Percentiles rank a stretch among this genome's conserved stretches.
These are phyloP conservation scores for Cybosia mesomella DNA, from an alignment of 2,888 invertebrate species.

Conservation along the genomic window DNA sequence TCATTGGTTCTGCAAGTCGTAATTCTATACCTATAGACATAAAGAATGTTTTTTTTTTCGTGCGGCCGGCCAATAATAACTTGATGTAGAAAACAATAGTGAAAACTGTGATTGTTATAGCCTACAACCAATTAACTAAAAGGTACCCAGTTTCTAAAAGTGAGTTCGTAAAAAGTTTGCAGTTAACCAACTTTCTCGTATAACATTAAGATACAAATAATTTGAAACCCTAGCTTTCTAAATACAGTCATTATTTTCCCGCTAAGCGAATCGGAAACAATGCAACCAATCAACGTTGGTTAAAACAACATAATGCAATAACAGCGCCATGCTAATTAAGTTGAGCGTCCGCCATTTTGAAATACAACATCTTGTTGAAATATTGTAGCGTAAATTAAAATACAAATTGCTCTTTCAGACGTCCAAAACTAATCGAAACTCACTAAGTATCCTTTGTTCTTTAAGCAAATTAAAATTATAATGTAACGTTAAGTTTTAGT, in stretches of 20 bases:
- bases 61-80: too few species aligned
- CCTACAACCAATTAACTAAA: too few species aligned
- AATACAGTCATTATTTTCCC: conserved; percentile 39
- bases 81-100: too few species aligned
- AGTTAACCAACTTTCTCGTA: background rate
- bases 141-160: background rate
- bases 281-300: conserved; percentile 48
- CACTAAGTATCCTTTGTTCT: conserved; percentile 62
- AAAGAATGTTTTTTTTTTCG: too few species aligned
- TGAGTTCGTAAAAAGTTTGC: background rate
- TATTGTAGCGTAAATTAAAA: conserved; percentile 76
- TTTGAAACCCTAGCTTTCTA: conserved; percentile 38
- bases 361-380: conserved; percentile 70
- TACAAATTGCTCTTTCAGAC: conserved; percentile 79
- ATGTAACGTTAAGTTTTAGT: conserved; percentile 43
- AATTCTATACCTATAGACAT: too few species aligned
- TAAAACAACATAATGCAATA: conserved; percentile 63
- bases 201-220: conserved; percentile 20
- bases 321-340: conserved; percentile 73
- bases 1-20: too few species aligned
- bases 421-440: conserved; percentile 74
- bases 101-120: too few species aligned
- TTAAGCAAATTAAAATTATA: conserved; percentile 59
- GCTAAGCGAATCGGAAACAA: conserved; percentile 44
- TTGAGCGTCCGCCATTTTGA: conserved; percentile 55